Evolutionary conservation across 2,888 invertebrate genomes (phyloP).

Genomic region (Drosophila putrida): DNA sequence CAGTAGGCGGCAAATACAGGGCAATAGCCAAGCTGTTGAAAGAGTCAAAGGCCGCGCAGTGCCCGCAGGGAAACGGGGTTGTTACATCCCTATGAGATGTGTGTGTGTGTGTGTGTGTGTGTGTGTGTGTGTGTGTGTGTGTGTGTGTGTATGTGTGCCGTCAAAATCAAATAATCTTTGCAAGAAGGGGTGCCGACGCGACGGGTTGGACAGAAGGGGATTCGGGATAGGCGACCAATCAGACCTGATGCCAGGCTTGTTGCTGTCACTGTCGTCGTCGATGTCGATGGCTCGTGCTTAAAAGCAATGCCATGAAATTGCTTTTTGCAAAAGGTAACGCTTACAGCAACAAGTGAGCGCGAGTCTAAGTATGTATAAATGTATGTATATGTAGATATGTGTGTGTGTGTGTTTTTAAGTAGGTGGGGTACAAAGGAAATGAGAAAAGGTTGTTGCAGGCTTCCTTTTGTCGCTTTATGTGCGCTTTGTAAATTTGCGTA

Average conservation of each 20-base stretch:
- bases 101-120: slow-evolving; percentile 4
- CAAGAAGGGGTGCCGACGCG: slow-evolving; percentile 7
- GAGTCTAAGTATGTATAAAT: slow-evolving; percentile 16
- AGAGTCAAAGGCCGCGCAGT: slow-evolving; percentile 16
- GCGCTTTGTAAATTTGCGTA: slow-evolving; percentile 64
- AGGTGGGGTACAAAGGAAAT: slow-evolving; percentile 61
- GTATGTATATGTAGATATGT: slow-evolving; percentile 11
- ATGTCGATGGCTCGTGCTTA: slow-evolving; percentile 58
- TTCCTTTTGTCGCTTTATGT: slow-evolving; percentile 62
- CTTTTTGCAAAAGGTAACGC: slow-evolving; percentile 67
- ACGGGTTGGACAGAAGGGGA: slow-evolving; percentile 1
- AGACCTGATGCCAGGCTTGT: slow-evolving; percentile 47
- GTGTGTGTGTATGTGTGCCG: slow-evolving; percentile 19
- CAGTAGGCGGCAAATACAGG: slow-evolving; percentile 25
- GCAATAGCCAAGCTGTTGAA: slow-evolving; percentile 30
- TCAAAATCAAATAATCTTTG: slow-evolving; percentile 59
- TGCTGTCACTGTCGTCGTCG: slow-evolving; percentile 51
- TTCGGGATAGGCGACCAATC: slow-evolving; percentile 44
- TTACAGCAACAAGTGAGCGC: slow-evolving; percentile 71
- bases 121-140: slow-evolving; percentile 12
- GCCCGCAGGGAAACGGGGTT: slow-evolving; percentile 2
- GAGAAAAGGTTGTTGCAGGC: slow-evolving; percentile 76
- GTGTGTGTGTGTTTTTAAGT: slow-evolving; percentile 5
- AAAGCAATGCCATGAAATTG: slow-evolving; percentile 75
- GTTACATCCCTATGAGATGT: slow-evolving; percentile 2